These are phyloP conservation scores for Drosophila nigromelanica DNA, from an alignment of 1,140 invertebrate species.

Conservation along the genomic window DNA sequence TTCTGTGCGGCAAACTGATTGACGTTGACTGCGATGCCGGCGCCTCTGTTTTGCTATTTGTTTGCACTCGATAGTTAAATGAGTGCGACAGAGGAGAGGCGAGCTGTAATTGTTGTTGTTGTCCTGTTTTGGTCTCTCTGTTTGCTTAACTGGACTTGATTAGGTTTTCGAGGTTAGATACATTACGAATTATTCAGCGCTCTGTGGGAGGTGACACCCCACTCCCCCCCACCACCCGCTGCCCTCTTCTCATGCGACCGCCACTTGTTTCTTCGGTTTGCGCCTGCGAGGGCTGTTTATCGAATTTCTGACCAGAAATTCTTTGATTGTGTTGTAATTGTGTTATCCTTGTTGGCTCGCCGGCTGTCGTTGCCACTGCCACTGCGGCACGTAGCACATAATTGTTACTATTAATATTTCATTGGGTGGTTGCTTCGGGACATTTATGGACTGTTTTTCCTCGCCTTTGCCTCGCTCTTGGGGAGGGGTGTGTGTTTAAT, in stretches of 20 bases:
- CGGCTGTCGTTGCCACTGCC: conserved; percentile 46
- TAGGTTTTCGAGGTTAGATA: conserved; percentile 79
- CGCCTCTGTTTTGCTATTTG: conserved; percentile 20
- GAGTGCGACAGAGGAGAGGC: conserved; percentile 1
- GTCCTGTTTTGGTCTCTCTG: conserved; percentile 48
- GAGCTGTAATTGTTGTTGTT: conserved; percentile 53
- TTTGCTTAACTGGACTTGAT: conserved; percentile 79
- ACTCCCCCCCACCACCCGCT: not conserved
- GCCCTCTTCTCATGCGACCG: conserved; percentile 2
- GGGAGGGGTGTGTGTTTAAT: conserved; percentile 58
- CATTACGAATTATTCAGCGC: conserved; percentile 75
- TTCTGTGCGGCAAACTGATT: conserved; percentile 69
- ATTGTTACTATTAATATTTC: conserved; percentile 79
- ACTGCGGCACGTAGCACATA: conserved; percentile 65
- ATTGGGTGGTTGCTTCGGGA: conserved; percentile 67
- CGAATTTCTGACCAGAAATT: conserved; percentile 47
- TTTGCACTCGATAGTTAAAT: conserved; percentile 15
- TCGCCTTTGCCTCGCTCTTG: not conserved
- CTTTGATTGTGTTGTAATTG: conserved; percentile 77
- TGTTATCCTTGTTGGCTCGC: conserved; percentile 56
- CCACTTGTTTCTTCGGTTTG: conserved; percentile 53
- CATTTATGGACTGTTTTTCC: conserved; percentile 59
- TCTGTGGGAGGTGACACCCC: conserved; percentile 23
- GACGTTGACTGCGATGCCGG: conserved; percentile 45
- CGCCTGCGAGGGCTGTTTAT: conserved; percentile 46